phyloP scores from a whole-genome alignment of 2,888 invertebrate species.

The Geophilus truncorum region DNA sequence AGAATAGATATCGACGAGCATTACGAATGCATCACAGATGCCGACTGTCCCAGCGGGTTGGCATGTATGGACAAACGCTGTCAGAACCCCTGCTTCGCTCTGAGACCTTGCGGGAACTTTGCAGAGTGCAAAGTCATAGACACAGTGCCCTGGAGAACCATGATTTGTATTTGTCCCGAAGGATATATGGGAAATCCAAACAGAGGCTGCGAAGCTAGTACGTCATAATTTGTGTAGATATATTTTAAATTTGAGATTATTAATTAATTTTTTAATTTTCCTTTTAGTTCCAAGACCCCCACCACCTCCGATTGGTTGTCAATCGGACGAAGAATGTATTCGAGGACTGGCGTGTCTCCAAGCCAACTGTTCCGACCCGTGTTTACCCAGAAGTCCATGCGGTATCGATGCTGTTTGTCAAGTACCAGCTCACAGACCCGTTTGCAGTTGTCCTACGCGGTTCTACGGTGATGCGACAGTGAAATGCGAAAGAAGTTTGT shows the following conservation, averaged over 20 bases:
- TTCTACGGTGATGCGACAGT: constrained; percentile 45
- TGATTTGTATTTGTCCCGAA: constrained; percentile 64
- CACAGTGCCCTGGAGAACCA: constrained; percentile 76
- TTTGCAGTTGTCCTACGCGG: constrained; percentile 46
- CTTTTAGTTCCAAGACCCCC: constrained; percentile 32
- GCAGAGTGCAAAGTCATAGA: constrained; percentile 70
- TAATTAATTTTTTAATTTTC: background rate
- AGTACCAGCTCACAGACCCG: constrained; percentile 44
- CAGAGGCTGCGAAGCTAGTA: constrained; percentile 37
- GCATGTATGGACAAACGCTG: constrained; percentile 79
- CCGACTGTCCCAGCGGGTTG: constrained; percentile 70
- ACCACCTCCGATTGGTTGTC: constrained; percentile 36
- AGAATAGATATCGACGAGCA: constrained; percentile 37
- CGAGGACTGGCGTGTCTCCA: constrained; percentile 37
- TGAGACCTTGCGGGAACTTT: constrained; percentile 38
- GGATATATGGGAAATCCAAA: constrained; percentile 39
- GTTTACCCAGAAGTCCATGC: constrained; percentile 57
- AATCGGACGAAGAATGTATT: constrained; percentile 37
- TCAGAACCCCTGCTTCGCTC: constrained; percentile 57
- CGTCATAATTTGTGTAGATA: background rate
- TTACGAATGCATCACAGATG: constrained; percentile 63
- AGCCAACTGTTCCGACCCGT: constrained; percentile 38
- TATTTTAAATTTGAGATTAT: background rate
- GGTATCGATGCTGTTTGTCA: constrained; percentile 44
- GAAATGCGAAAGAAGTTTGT: constrained; percentile 41